Conservation (phyloP, 2,797 vertebrate species). For the Ataeniobius toweri region DNA sequence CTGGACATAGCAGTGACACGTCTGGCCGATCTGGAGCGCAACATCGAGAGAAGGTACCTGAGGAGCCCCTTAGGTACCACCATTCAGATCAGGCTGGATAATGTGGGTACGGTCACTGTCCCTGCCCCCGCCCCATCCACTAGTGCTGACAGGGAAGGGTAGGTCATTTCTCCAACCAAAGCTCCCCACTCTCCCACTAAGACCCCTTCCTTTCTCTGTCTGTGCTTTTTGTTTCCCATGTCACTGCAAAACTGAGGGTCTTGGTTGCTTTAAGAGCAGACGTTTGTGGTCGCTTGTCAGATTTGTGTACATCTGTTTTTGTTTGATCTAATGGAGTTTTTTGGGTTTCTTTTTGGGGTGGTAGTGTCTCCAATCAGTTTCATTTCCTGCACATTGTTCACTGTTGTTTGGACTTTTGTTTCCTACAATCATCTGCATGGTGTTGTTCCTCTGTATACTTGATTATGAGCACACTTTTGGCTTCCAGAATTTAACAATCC, state of each 20-base stretch:
- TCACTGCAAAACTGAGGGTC: constrained; percentile 64
- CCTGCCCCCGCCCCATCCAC: constrained; percentile 99
- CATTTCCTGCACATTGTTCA: constrained; percentile 22
- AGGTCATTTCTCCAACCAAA: constrained; percentile 91
- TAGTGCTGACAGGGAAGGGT: constrained; percentile 99
- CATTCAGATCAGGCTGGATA: constrained; percentile 99
- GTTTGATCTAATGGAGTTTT: constrained; percentile 33
- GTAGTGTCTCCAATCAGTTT: constrained; percentile 46
- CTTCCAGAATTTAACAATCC: constrained; percentile 63
- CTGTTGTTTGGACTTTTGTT: constrained; percentile 44
- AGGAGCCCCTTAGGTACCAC: constrained; percentile 99
- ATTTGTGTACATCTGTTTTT: constrained; percentile 51
- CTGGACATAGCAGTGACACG: constrained; percentile 99
- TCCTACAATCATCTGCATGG: constrained; percentile 73
- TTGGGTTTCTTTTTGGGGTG: constrained; percentile 58
- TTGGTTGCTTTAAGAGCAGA: constrained; percentile 88
- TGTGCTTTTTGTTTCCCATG: constrained; percentile 84
- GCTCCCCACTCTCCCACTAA: constrained; percentile 78
- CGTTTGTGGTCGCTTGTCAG: constrained; percentile 85
- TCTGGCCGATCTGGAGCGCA: constrained; percentile 99
- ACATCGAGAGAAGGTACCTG: constrained; percentile 99
- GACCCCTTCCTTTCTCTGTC: constrained; percentile 80
- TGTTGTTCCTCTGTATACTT: constrained; percentile 72
- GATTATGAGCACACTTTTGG: constrained; percentile 67
- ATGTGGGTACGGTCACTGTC: constrained; percentile 99